Base-by-base conservation (phyloP, 1,140 invertebrate species). In the Musca vetustissima region DNA sequence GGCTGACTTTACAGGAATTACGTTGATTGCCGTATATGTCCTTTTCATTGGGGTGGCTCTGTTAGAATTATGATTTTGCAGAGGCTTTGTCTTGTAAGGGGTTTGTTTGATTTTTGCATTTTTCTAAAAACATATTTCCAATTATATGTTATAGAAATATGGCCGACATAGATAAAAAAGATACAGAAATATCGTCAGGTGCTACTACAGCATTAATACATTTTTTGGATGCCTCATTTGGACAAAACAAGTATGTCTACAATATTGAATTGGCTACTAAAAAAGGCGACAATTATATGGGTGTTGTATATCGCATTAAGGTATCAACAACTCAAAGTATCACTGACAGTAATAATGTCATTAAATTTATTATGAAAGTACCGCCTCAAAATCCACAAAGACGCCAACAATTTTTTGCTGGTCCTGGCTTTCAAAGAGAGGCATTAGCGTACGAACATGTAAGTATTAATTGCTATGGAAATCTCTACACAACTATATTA, bases 231-330 rank as follows among this genome's bases (percentile, higher is more conserved):
- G 70, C 15, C 80, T 79, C 53, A 80, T 81, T 69, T 81, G 83
- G 13, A 83, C 73, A 9, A 79, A 75, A 25, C 74, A 79, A 55
- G 79, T 75, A 53, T 80, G 59, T 24, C 2, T 74, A 75, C 0
- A 49, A 66, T n/a, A 49, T 79, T 7, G n/a, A 75, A 11, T 24
- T 70, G 1, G 77, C 75, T 13, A 74, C 78, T 21, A 73, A 71
- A 69, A 81, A 80, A 57, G 83, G 83, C 9, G 81, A 83, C 48
- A 83, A 83, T 57, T 84, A 83, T 25, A 50, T 81, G 47, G 82
- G 82, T 24, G 73, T 82, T 2, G 69, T 84, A 0, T 80, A 77
- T 70, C 75, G 82, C 3, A 72, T 82, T 14, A 66, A 28, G 13
- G 21, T 75, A 1, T 68, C 66, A 0, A 15, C 25, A 55, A 53